Percentiles rank a stretch among this genome's conserved stretches.
phyloP scores from a whole-genome alignment of 2,888 invertebrate genomes.

The Drosophila gaucha region DNA sequence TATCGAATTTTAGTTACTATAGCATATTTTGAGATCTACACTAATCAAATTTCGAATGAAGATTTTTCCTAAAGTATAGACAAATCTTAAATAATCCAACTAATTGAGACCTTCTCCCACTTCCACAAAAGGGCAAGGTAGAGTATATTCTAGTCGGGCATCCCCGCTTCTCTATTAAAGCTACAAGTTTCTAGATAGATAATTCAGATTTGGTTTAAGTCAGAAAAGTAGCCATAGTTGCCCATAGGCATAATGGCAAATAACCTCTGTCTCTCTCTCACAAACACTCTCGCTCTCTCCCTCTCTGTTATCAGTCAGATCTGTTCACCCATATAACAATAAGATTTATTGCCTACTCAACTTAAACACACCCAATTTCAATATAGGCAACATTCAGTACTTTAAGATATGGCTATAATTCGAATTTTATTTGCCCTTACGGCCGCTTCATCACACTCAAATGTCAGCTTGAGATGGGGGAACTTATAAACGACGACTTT shows the following conservation, averaged over 20 bases:
- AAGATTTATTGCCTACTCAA: constrained; percentile 32
- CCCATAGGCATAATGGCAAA: too few relatives aligned
- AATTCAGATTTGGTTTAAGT: neutral
- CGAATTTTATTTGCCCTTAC: constrained; percentile 15
- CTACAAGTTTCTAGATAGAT: neutral
- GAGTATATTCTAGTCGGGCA: neutral
- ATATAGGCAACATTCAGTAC: constrained; percentile 11
- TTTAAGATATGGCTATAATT: constrained; percentile 1
- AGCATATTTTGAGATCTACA: too few relatives aligned
- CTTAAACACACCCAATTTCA: constrained; percentile 29
- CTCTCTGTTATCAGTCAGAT: neutral
- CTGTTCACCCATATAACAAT: constrained; percentile 3
- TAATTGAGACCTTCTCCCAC: too few relatives aligned
- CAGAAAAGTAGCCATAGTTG: too few relatives aligned
- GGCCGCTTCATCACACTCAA: constrained; percentile 11
- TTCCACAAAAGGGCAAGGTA: too few relatives aligned
- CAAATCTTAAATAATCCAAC: too few relatives aligned
- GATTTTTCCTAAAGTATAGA: too few relatives aligned
- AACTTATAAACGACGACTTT: constrained; percentile 24
- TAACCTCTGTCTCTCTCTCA: neutral
- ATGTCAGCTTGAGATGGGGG: constrained; percentile 1
- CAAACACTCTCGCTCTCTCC: neutral
- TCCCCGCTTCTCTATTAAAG: too few relatives aligned
- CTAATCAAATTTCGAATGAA: too few relatives aligned
- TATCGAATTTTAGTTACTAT: too few relatives aligned